Base-by-base conservation (phyloP, 1,140 invertebrate species). In the Hyles euphorbiae region DNA sequence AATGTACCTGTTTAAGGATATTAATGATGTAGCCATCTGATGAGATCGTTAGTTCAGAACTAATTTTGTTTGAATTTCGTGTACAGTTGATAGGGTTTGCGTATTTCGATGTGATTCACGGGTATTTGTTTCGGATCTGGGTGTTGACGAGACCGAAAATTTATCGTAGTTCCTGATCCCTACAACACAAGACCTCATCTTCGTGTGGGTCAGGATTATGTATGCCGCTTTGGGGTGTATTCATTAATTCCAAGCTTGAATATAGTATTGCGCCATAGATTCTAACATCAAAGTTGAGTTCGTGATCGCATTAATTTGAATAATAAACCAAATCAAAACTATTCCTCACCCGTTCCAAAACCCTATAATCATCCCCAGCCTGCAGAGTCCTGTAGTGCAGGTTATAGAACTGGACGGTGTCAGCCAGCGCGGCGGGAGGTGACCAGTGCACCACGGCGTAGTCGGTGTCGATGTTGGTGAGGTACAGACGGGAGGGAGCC, bases 391-490 rank as follows among this genome's bases (percentile, higher is more conserved):
- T 90, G 73, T 92, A 94, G 68, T 94, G 91, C 10, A 95, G 76
- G 68, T 93, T 92, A 80, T 94, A 96, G 62, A 91, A 90, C 33
- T 83, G 90, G 2, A 96, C 93, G 0, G 95, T 95, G 56, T 95
- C 93, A 0, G 91, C 90, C 4, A 95, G 78, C 0, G 89, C 90
- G 53, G 91, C 91, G 0, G 95, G 95, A n/a, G 92, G 76, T 2
- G 92, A 91, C 95, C 95, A 97, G 67, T 94, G 93, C 0, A 96
- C 75, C 40, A 97, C 93, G 0, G 94, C 94, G 78, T 94, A 96
- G 72, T 92, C 92, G 2, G 92, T 91, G 61, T 94, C 92, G 47
- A 95, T 91, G 72, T 94, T 94, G 12, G 93, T 91, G 1, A 96
- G 91, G 53, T 92, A 91, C 2, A 96, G 83, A 52, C 90, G 85